phyloP scores from a whole-genome alignment of 1,140 invertebrate species.

The Panulirus ornatus region DNA sequence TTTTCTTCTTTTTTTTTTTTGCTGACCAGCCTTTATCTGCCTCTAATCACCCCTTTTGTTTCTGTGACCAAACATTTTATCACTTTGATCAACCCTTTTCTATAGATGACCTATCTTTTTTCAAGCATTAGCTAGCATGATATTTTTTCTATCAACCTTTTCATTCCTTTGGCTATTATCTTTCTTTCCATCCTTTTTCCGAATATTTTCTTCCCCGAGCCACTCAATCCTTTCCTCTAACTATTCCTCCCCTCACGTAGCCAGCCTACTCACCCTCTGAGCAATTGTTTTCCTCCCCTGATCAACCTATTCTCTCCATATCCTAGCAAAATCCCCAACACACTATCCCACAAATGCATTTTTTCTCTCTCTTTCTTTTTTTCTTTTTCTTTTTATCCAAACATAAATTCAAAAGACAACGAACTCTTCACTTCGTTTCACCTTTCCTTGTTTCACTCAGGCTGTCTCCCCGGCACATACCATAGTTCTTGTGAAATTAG shows the following conservation, averaged over 20 bases:
- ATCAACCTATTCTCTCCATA: not conserved
- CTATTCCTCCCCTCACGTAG: not conserved
- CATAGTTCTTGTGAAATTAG: conserved; percentile 54
- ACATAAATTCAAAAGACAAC: not conserved
- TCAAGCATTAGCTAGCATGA: not conserved
- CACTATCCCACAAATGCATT: not conserved
- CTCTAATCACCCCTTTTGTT: not conserved
- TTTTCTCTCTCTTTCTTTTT: not conserved
- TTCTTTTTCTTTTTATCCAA: not conserved
- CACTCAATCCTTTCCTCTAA: not conserved
- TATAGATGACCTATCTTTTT: not conserved
- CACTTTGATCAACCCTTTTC: not conserved
- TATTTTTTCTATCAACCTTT: not conserved
- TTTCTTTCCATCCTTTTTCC: not conserved
- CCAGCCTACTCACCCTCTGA: not conserved
- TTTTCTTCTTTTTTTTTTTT: not conserved
- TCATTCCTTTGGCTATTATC: no score
- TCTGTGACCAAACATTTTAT: not conserved
- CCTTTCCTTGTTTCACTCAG: not conserved
- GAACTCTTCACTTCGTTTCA: not conserved
- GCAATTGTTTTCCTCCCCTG: not conserved
- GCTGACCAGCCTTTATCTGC: not conserved
- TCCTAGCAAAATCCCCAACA: not conserved
- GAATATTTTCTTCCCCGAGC: not conserved
- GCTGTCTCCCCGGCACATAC: no score